These are phyloP conservation scores for Drosophila stalkeri DNA, from an alignment of 2,888 invertebrate genomes.

Conservation along the genomic window DNA sequence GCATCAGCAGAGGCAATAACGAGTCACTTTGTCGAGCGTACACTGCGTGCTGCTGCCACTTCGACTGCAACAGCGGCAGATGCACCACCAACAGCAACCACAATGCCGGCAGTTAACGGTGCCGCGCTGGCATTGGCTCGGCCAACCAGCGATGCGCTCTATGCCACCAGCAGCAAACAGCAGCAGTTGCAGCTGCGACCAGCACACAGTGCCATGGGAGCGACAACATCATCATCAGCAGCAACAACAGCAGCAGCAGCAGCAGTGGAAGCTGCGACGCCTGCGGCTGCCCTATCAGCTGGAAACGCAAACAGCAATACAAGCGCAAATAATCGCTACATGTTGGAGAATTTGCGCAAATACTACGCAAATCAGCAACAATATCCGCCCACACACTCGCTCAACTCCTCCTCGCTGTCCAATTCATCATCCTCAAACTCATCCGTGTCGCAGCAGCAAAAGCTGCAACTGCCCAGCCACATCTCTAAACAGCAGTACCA, in stretches of 20 bases:
- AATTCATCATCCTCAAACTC: slow-evolving; percentile 83
- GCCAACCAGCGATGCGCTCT: slow-evolving; percentile 55
- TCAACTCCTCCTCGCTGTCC: slow-evolving; percentile 82
- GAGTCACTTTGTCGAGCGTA: not conserved
- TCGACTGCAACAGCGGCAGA: slow-evolving; percentile 26
- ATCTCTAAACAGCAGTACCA: slow-evolving; percentile 65
- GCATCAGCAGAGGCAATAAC: slow-evolving; percentile 20
- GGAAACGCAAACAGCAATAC: slow-evolving; percentile 50
- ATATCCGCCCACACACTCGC: slow-evolving; percentile 77
- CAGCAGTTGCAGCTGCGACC: slow-evolving; percentile 38
- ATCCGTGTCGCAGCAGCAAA: slow-evolving; percentile 79
- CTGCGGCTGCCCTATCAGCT: slow-evolving; percentile 48
- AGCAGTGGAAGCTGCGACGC: slow-evolving; percentile 38
- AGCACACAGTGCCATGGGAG: slow-evolving; percentile 25
- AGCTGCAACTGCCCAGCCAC: slow-evolving; percentile 61
- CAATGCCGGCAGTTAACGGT: slow-evolving; percentile 22
- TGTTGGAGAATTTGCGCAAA: slow-evolving; percentile 83
- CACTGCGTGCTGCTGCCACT: not conserved
- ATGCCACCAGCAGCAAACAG: slow-evolving; percentile 65
- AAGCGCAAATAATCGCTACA: slow-evolving; percentile 75
- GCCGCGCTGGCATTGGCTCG: slow-evolving; percentile 44
- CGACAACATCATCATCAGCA: slow-evolving; percentile 34
- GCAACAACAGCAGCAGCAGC: slow-evolving; percentile 36
- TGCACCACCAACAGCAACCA: slow-evolving; percentile 16
- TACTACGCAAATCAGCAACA: slow-evolving; percentile 82